Evolutionary conservation across 1,140 invertebrate species (phyloP).

Genomic region (Drepana arcuata): DNA sequence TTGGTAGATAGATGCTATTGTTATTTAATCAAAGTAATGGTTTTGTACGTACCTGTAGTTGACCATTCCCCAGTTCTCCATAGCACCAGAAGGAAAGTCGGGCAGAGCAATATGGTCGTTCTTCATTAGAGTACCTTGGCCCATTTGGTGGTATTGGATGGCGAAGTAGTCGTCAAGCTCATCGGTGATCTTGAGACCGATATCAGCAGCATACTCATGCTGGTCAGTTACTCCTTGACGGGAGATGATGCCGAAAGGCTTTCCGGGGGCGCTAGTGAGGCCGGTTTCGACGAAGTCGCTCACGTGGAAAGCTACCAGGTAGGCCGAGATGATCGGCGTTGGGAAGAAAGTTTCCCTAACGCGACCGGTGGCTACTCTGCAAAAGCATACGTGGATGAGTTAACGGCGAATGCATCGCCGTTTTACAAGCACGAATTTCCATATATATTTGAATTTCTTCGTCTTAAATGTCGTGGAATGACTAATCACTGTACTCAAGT

Average conservation of each 20-base stretch:
- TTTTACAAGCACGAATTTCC: no score
- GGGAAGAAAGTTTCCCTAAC: constrained; percentile 45
- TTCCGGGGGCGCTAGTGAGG: constrained; percentile 25
- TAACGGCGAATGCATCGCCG: no score
- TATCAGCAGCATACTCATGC: constrained; percentile 72
- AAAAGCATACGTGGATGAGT: no score
- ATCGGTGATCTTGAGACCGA: constrained; percentile 69
- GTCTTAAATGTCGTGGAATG: no score
- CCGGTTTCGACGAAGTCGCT: constrained; percentile 78
- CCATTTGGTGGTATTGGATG: constrained; percentile 58
- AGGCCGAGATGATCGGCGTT: constrained; percentile 87
- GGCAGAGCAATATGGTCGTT: constrained; percentile 80
- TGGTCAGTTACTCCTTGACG: constrained; percentile 39
- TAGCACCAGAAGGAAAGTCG: constrained; percentile 80
- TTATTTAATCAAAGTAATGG: no score
- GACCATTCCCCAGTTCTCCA: constrained; percentile 78
- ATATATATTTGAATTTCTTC: no score
- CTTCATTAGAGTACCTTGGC: constrained; percentile 63
- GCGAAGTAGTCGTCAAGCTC: constrained; percentile 66
- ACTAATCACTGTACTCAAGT: no score
- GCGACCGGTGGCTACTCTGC: constrained; percentile 15
- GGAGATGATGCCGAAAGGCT: constrained; percentile 68
- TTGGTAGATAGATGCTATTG: no score
- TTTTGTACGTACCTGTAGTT: constrained; percentile 80
- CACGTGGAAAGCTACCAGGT: constrained; percentile 88